Base-by-base conservation (phyloP, 2,888 invertebrate species). In the Hipparchia semele region DNA sequence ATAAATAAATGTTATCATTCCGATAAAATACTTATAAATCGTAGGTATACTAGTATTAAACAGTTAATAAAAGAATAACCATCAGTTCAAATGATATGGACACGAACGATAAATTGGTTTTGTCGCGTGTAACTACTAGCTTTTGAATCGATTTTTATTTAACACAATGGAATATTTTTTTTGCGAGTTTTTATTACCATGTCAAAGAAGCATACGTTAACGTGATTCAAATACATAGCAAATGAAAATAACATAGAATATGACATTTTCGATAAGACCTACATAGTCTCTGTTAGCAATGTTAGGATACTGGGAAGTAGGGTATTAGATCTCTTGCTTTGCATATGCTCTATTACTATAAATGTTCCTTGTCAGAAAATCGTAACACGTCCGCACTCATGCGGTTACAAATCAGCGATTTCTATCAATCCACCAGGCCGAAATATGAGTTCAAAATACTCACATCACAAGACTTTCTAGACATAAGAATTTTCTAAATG, bases 361-460 rank as follows among this genome's bases (percentile, higher is more conserved):
- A 72, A 5, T 23, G 2, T 54, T 54, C 39, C 46, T 60, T 66
- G 9, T 9, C 56, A 67, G 67, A 68, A 79, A 74, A 76, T 78
- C 79, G 79, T 78, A 79, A 78, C 81, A 84, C 88, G 86, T 86
- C 87, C 88, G 86, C 87, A 85, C 88, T 86, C 87, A 72, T 78
- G 80, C 79, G 81, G 83, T 75, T 67, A 77, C 67, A 56, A 64
- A 72, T 60, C 65, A 71, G n/a, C 56, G 53, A 73, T 69, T 72
- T 76, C 73, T 77, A 78, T 73, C 77, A 77, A 73, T 75, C 79
- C 78, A 81, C 78, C 78, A 80, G 80, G 79, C 85, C 80, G 81
- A 77, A 79, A 80, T 77, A 81, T 78, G 77, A 80, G 76, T 78
- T 77, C 45, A 71, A 71, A 71, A 60, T 67, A 74, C 76, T 74